Evolutionary conservation across 1,140 invertebrate genomes (phyloP).

Genomic region (Drosophila punjabiensis): DNA sequence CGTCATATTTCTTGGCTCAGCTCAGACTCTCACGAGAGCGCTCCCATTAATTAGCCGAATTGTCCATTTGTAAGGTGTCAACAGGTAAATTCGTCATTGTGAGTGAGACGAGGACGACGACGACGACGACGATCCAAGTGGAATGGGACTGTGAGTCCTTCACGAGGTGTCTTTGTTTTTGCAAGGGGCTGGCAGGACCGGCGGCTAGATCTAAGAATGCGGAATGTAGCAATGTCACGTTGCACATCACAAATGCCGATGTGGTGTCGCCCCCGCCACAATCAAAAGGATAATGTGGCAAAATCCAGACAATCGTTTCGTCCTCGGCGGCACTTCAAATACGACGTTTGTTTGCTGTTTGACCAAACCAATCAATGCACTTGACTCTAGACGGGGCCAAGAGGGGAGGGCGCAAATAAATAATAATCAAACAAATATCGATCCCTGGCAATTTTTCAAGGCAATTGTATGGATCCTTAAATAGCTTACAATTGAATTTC

Average conservation of each 20-base stretch:
- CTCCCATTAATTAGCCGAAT: slow-evolving; percentile 76
- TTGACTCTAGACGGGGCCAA: slow-evolving; percentile 51
- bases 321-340: slow-evolving; percentile 78
- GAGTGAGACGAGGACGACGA: background rate
- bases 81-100: slow-evolving; percentile 81
- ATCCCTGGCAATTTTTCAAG: slow-evolving; percentile 50
- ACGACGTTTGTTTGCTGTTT: slow-evolving; percentile 63
- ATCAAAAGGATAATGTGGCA: slow-evolving; percentile 82
- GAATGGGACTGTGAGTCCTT: slow-evolving; percentile 17
- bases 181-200: slow-evolving; percentile 39
- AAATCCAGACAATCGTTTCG: slow-evolving; percentile 76
- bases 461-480: background rate
- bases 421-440: slow-evolving; percentile 71
- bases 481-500: slow-evolving; percentile 6
- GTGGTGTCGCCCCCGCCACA: slow-evolving; percentile 43
- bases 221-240: slow-evolving; percentile 74
- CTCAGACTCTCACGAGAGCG: slow-evolving; percentile 14
- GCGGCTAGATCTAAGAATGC: slow-evolving; percentile 64
- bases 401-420: slow-evolving; percentile 70
- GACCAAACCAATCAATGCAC: slow-evolving; percentile 62
- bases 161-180: slow-evolving; percentile 61
- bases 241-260: slow-evolving; percentile 69
- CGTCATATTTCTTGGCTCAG: slow-evolving; percentile 41
- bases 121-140: slow-evolving; percentile 7
- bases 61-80: slow-evolving; percentile 78